Evolutionary conservation across 2,113 vertebrate genomes (phyloP), one percentile per base, ranked within the genome.

Genomic region (Perca fluviatilis): DNA sequence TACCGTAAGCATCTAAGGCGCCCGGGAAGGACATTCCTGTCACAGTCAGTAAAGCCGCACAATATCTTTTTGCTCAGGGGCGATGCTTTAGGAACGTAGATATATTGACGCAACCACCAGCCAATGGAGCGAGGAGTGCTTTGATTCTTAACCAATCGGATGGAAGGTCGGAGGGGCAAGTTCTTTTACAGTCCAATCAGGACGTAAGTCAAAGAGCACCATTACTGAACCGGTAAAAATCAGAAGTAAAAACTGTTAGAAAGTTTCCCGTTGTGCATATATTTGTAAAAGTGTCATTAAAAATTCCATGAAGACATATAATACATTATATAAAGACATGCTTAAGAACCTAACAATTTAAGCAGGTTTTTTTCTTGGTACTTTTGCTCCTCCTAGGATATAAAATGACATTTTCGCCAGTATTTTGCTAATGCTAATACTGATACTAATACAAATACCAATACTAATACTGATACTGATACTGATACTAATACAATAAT

Each of bases 21-120:
- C 51, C 51, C 53, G 54, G 83, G 90, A 95, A 95, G 94, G 95
- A 84, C 95, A 93, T 94, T 86, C 88, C 87, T 4, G 81, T 83
- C 86, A 83, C 82, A 61, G 72, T 68, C 68, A 53, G 50, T 74
- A 80, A 77, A 74, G 81, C 85, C 67, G 84, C 90, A 89, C 74
- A 73, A 78, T 53, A 66, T 67, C 33, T 65, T 81, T 88, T 84
- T 79, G 69, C 50, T 68, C 19, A 33, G 63, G 53, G 91, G 77
- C 64, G 67, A 82, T 19, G 19, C 72, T 57, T 46, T 50, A 2
- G 23, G 18, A 75, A 54, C 27, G 14, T n/a, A n/a, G 6, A 43
- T 4, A 10, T 46, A 75, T 7, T 67, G 89, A 90, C 89, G 47
- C 1, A 6, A 54, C 2, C 13, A 3, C 3, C 4, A 47, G 19